Evolutionary conservation across 2,113 vertebrate genomes (phyloP), one percentile per base, ranked within the genome.

Genomic region (Symphodus melops): DNA sequence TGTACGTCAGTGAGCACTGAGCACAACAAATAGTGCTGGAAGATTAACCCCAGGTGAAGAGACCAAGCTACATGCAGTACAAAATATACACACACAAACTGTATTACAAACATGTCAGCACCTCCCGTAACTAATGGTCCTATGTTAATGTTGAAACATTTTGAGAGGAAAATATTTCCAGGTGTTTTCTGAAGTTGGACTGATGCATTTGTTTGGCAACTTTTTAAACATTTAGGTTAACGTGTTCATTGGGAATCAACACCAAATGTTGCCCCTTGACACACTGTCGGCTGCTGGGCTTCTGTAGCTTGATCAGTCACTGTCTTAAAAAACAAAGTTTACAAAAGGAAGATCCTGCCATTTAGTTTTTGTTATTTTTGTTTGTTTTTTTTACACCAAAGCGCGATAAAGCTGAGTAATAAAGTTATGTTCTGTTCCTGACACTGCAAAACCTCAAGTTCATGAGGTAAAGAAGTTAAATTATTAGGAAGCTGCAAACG

Each of bases 41-140:
- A 59, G 71, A 36, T 56, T 23, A 36, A 23, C 59, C 68, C 72
- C 52, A 65, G 8, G 51, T 69, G 75, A 63, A 39, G 46, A 70
- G 41, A 75, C 53, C 19, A 59, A 67, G 19, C 62, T 77, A 59
- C 79, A 84, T 82, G 85, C 74, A 74, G 83, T 41, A 51, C 62
- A 66, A 79, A 75, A 58, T 51, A 75, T 19, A 83, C 52, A 56
- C 57, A 64, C 25, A 64, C 25, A 67, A 25, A n/a, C 8, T 19
- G 17, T 28, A 77, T 42, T 56, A 33, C 39, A 46, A n/a, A 55
- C 56, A 81, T 58, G 62, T 67, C 46, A 52, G n/a, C n/a, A 20
- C 14, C 11, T 11, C 44, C 54, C 2, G 51, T 8, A 0, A 55
- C 49, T 11, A 17, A 8, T 48, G 46, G 46, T 7, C 46, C 1